These are phyloP conservation scores for Psophia crepitans DNA, from an alignment of 2,113 vertebrate genomes.

Conservation along the genomic window DNA sequence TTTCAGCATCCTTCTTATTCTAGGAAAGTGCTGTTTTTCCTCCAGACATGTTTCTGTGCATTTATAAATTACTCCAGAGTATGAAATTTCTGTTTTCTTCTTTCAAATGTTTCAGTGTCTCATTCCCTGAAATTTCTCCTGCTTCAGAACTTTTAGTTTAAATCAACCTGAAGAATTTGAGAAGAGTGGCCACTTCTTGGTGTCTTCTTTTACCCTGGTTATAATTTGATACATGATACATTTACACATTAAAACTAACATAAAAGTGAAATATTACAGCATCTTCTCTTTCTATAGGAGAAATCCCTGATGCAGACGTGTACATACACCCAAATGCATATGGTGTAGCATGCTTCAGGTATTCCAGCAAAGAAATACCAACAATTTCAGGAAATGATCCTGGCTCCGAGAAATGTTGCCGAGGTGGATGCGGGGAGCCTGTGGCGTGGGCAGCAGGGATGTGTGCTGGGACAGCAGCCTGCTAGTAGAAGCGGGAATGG, in stretches of 20 bases:
- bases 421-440: not conserved
- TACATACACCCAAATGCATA: rapidly evolving
- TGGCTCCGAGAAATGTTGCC: not conserved
- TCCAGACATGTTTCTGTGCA: not conserved
- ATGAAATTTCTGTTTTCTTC: not conserved
- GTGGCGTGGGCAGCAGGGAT: rapidly evolving
- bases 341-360: rapidly evolving
- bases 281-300: not conserved
- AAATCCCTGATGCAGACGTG: rapidly evolving
- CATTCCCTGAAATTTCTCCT: not conserved
- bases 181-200: not conserved
- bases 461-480: not conserved
- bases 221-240: not conserved
- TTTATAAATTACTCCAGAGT: not conserved
- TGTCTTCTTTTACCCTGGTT: not conserved
- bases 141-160: not conserved
- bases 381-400: rapidly evolving
- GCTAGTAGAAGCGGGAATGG: not conserved
- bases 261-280: rapidly evolving
- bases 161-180: too few relatives aligned
- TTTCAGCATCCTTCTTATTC: not conserved
- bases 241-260: not conserved
- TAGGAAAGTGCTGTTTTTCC: not conserved
- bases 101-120: not conserved
- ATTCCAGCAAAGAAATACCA: not conserved